A percentile compares a stretch with the other conserved stretches of the same genome.
These are phyloP conservation scores for Gadopsis marmoratus DNA, from an alignment of 2,797 vertebrate genomes.

Conservation along the genomic window DNA sequence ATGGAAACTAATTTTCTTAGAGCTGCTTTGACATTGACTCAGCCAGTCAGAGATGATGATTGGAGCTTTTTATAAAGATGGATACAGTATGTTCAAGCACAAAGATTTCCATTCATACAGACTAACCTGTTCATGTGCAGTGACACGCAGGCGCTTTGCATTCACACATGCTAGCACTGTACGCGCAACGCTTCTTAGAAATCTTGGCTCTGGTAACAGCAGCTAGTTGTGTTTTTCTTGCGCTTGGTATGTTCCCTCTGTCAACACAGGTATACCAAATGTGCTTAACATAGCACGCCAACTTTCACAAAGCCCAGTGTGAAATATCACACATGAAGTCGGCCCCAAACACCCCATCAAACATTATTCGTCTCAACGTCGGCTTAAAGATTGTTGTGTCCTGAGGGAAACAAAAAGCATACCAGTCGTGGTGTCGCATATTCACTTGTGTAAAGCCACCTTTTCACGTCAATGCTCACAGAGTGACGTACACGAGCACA, in stretches of 20 bases:
- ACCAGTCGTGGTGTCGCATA: neutral
- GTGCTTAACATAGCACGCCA: conserved; percentile 23
- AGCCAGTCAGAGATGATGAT: neutral
- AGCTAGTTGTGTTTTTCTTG: neutral
- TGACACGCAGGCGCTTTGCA: neutral
- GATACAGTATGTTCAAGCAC: conserved; percentile 1
- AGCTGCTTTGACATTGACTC: conserved; percentile 1
- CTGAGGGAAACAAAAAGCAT: neutral
- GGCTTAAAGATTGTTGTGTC: conserved; percentile 5
- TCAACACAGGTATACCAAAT: conserved; percentile 37
- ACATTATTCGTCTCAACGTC: conserved; percentile 33
- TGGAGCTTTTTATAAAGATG: conserved; percentile 4
- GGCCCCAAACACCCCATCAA: conserved; percentile 48
- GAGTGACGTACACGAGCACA: neutral
- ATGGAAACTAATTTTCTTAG: neutral
- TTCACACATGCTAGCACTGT: neutral
- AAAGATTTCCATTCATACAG: conserved; percentile 37
- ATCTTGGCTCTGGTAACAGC: conserved; percentile 8
- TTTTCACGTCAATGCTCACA: neutral
- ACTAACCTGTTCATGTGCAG: neutral
- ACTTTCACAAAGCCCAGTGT: conserved; percentile 61
- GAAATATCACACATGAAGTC: conserved; percentile 70
- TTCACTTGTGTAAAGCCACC: conserved; percentile 20
- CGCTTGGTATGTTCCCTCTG: neutral
- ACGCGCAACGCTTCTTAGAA: neutral